phyloP scores from a whole-genome alignment of 2,888 invertebrate genomes.

The Mactromeris polynyma region DNA sequence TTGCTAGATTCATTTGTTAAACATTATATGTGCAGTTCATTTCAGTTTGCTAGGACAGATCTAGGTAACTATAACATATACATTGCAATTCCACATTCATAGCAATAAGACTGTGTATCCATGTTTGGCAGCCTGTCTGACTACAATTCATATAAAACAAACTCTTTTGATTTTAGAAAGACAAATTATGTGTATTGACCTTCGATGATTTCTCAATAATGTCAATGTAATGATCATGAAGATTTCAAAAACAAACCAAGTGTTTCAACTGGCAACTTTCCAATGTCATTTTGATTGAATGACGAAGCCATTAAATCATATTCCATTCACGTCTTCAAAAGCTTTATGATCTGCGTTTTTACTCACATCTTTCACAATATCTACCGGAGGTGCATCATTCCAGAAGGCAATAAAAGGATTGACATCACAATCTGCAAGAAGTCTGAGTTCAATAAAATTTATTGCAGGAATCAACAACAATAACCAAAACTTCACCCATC shows the following conservation, averaged over 20 bases:
- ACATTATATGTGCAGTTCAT: no score
- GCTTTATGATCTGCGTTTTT: not conserved
- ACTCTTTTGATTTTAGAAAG: not conserved
- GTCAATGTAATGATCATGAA: not conserved
- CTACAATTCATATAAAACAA: not conserved
- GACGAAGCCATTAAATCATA: not conserved
- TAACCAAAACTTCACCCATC: not conserved
- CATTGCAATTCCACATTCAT: no score
- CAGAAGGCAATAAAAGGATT: conserved; percentile 2
- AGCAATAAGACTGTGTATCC: not conserved
- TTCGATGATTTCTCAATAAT: no score
- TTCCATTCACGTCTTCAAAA: not conserved
- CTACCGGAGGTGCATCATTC: not conserved
- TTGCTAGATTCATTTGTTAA: no score
- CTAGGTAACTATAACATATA: no score
- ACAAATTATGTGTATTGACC: no score
- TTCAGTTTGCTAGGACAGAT: no score
- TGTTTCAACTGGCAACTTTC: not conserved
- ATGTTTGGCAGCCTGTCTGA: not conserved
- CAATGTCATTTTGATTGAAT: not conserved
- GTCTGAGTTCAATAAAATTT: not conserved
- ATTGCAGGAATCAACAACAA: not conserved
- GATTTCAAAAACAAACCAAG: no score
- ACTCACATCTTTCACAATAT: not conserved
- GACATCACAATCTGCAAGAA: not conserved